A percentile compares a stretch with the other conserved stretches of the same genome.
phyloP scores from a whole-genome alignment of 2,797 vertebrate species.

The Pseudochirops cupreus region DNA sequence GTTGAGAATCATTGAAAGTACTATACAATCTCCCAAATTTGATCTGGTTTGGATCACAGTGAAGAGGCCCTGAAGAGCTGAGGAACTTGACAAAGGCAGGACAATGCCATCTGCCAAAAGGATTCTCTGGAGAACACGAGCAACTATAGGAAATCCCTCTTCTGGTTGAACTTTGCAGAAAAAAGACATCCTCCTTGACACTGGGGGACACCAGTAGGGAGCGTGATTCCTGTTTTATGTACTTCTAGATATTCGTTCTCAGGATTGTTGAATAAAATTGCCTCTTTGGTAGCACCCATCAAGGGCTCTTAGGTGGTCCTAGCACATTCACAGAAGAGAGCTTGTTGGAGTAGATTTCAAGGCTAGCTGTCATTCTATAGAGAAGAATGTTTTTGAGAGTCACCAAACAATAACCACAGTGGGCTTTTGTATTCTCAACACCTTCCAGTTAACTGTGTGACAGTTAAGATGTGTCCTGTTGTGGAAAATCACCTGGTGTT shows the following conservation, averaged over 20 bases:
- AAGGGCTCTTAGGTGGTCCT: background rate
- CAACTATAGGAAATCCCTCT: background rate
- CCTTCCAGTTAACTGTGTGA: background rate
- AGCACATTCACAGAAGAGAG: background rate
- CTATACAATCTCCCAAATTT: background rate
- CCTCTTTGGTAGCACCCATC: background rate
- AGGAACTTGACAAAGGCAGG: background rate
- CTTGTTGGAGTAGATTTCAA: background rate
- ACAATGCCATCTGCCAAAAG: background rate
- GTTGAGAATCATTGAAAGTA: background rate
- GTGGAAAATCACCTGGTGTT: background rate
- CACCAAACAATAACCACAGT: background rate
- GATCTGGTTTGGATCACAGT: background rate
- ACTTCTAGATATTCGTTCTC: background rate
- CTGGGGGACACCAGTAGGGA: background rate
- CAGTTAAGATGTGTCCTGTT: background rate
- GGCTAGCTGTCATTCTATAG: background rate
- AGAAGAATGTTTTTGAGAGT: background rate
- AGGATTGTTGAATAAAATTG: background rate
- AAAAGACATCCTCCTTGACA: background rate
- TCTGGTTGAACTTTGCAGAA: background rate
- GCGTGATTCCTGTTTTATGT: background rate
- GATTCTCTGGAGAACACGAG: background rate
- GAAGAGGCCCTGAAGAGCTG: background rate
- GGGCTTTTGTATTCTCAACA: background rate